These are phyloP conservation scores for Syrrhaptes paradoxus DNA, from an alignment of 2,113 vertebrate species.

Conservation along the genomic window DNA sequence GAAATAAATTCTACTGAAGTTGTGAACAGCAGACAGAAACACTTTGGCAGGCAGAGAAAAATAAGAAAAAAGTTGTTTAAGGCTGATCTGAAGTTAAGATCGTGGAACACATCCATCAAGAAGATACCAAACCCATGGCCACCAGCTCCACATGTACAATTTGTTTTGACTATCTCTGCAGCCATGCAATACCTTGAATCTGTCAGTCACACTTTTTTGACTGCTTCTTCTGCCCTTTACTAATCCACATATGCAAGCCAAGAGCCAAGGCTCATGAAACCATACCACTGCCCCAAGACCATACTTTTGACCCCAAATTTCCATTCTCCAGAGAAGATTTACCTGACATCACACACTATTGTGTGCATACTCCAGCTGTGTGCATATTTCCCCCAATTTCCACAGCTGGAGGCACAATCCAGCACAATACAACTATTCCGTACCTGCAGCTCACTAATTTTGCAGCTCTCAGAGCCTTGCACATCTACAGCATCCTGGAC, in stretches of 20 bases:
- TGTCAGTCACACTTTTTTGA: neutral
- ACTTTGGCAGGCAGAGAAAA: slow-evolving; percentile 11
- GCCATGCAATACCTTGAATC: neutral
- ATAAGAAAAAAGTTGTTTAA: neutral
- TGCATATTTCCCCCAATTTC: neutral
- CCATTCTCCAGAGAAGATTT: neutral
- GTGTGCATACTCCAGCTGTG: neutral
- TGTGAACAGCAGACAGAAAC: neutral
- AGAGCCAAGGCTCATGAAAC: neutral
- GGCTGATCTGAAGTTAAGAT: neutral
- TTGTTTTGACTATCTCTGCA: neutral
- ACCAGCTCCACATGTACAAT: neutral
- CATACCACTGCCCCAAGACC: neutral
- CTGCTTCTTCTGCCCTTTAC: neutral
- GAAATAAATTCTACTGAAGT: neutral
- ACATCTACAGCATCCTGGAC: neutral
- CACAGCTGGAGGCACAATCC: neutral
- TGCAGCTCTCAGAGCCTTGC: neutral
- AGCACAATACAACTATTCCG: neutral
- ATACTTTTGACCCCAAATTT: neutral
- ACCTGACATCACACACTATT: neutral
- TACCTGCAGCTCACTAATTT: neutral
- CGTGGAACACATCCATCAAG: neutral
- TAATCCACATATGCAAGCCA: neutral
- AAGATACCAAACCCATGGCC: neutral